Evolutionary conservation across 2,888 invertebrate genomes (phyloP), one percentile per base, ranked within the genome.

Genomic region (Drosophila nigritarsus): DNA sequence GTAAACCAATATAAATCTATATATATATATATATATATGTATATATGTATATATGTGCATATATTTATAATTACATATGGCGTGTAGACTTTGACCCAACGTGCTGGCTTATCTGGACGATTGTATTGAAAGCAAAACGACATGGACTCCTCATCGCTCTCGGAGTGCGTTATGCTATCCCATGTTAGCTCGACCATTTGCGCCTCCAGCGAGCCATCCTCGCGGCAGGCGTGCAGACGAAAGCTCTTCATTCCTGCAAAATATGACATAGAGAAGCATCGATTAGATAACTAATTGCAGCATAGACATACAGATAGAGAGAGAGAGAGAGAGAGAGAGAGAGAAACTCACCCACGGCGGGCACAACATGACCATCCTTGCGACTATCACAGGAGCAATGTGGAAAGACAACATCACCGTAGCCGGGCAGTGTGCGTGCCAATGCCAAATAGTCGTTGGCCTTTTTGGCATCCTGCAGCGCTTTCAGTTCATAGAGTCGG

Each of bases 401-500:
- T 34, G 99, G 99, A 94, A 99, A 99, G 58, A 97, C 96, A 18
- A 99, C 95, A 92, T 97, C 96, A 0, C 98, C 98, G 94, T 99
- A 99, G 55, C 99, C 99, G 61, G 97, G 97, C 85, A 99, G 94
- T 80, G 96, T 95, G 68, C 98, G 95, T 24, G 97, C 98, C 82
- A 97, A 93, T 73, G 96, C 95, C 73, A 99, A 94, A 93, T 98
- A 98, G 94, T 98, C 97, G 66, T 95, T 93, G 75, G 97, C 97
- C 88, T 98, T 96, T 70, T 96, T 96, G 87, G 97, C 95, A 91
- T 98, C 97, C 93, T 99, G 99, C 65, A 99, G 94, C 38, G 99
- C 98, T 94, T 99, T 99, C 74, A 99, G 94, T 93, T 99, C 99
- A 94, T 99, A 99, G 27, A 99, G 95, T 53, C 98, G 96, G 83